Conservation (phyloP, 2,797 vertebrate species). For the Chiloscyllium punctatum region DNA sequence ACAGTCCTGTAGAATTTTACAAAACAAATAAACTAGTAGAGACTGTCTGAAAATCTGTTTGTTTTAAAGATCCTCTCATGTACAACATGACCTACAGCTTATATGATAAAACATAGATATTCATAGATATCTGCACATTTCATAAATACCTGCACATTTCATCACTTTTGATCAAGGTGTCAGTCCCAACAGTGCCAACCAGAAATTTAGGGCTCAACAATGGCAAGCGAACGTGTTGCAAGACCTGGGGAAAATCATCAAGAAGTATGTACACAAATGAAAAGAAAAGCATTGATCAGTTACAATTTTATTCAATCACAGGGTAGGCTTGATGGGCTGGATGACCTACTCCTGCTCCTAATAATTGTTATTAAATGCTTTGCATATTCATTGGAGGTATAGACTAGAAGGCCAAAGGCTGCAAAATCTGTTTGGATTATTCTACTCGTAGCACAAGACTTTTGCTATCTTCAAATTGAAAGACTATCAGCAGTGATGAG, state of each 20-base stretch:
- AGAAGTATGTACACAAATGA: not conserved
- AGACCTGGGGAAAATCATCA: not conserved
- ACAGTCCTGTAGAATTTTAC: not conserved
- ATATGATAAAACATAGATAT: not conserved
- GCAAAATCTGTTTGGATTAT: not conserved
- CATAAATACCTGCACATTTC: slow-evolving; percentile 39
- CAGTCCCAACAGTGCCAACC: slow-evolving; percentile 39
- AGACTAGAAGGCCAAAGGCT: not conserved
- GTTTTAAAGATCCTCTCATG: not conserved
- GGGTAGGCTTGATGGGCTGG: too few relatives aligned
- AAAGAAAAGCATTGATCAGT: too few relatives aligned
- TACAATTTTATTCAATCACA: too few relatives aligned
- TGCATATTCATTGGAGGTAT: not conserved
- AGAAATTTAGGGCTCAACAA: slow-evolving; percentile 38
- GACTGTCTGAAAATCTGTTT: not conserved
- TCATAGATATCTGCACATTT: slow-evolving; percentile 28
- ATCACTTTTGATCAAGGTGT: slow-evolving; percentile 38
- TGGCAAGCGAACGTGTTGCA: slow-evolving; percentile 20
- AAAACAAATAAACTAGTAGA: not conserved
- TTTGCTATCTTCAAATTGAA: not conserved
- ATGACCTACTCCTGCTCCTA: too few relatives aligned
- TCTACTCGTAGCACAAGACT: not conserved
- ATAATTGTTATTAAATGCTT: not conserved
- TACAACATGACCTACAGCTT: not conserved
- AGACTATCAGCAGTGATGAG: not conserved